Conservation (phyloP, 1,140 invertebrate genomes). For the Neoseiulus cucumeris region DNA sequence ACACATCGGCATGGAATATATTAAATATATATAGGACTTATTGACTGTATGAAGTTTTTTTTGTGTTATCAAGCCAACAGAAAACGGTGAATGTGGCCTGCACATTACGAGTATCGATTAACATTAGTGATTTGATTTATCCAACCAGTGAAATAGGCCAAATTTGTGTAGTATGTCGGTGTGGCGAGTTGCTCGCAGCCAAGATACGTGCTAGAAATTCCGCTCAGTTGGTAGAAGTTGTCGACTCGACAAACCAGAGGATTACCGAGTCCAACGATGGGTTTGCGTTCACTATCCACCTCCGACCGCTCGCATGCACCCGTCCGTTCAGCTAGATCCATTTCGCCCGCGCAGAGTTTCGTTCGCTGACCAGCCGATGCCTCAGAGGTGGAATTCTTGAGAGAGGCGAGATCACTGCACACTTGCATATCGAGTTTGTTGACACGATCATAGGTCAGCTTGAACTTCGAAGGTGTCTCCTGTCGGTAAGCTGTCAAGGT, state of each 20-base stretch:
- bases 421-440: background rate
- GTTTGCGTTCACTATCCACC: background rate
- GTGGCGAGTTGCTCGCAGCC: background rate
- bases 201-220: background rate
- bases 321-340: background rate
- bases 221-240: constrained; percentile 6
- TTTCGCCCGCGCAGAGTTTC: background rate
- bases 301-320: background rate
- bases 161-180: background rate
- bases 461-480: background rate
- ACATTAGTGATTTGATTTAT: constrained; percentile 7
- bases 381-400: background rate
- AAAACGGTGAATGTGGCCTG: background rate
- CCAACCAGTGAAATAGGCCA: constrained; percentile 7
- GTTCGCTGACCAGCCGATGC: background rate
- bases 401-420: background rate
- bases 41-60: no score
- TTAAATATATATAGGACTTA: background rate
- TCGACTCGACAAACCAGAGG: background rate
- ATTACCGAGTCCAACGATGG: background rate
- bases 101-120: constrained; percentile 1
- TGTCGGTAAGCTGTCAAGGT: background rate
- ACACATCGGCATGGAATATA: background rate
- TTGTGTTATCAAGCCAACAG: no score
- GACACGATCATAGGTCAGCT: background rate